These are phyloP conservation scores for Heliconius melpomene DNA, from an alignment of 1,140 invertebrate species.

Conservation along the genomic window DNA sequence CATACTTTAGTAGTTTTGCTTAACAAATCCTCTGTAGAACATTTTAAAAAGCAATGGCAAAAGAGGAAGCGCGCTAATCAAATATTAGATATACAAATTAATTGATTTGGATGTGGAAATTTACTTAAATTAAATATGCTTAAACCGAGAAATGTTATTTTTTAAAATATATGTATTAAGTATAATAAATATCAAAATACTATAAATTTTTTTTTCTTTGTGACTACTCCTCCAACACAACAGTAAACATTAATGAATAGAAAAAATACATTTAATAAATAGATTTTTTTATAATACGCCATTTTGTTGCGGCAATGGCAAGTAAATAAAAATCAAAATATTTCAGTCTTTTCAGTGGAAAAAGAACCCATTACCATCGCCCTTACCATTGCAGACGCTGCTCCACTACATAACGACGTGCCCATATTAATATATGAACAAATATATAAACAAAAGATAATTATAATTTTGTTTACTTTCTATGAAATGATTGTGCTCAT, in stretches of 20 bases:
- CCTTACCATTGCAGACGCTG: too few species aligned
- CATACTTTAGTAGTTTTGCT: conserved; percentile 24
- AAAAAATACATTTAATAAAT: not conserved
- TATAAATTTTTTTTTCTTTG: not conserved
- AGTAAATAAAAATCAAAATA: too few species aligned
- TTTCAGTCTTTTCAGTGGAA: too few species aligned
- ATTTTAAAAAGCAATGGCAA: conserved; percentile 18
- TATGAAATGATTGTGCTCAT: not conserved
- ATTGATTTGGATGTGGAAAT: not conserved
- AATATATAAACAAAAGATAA: too few species aligned
- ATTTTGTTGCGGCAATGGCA: too few species aligned
- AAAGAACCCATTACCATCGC: too few species aligned
- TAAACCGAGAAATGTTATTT: too few species aligned
- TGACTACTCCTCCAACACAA: not conserved
- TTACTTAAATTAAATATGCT: too few species aligned
- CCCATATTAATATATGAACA: too few species aligned
- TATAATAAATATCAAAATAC: not conserved
- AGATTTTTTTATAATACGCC: too few species aligned
- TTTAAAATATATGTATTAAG: not conserved
- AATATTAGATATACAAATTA: not conserved
- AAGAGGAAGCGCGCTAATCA: not conserved
- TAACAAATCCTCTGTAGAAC: conserved; percentile 23
- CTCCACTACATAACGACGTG: too few species aligned
- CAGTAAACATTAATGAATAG: not conserved
- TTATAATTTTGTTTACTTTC: too few species aligned